Conservation (phyloP, 1,140 invertebrate genomes). For the Metaphire vulgaris region DNA sequence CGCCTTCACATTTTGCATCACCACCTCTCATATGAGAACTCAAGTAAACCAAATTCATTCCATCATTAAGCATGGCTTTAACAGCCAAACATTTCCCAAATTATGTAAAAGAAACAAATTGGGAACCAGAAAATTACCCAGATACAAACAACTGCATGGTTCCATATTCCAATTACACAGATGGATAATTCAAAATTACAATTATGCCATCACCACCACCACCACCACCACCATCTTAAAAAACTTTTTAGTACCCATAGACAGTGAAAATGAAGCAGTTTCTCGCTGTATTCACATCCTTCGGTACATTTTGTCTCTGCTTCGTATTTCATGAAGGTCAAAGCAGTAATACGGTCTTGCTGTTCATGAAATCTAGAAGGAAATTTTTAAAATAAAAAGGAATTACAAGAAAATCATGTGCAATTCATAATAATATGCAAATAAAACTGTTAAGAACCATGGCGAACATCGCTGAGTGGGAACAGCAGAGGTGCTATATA, state of each 20-base stretch:
- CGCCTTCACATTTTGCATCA: no score
- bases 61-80: no score
- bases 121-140: no score
- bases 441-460: not conserved
- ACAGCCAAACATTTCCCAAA: no score
- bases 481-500: not conserved
- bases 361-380: conserved; percentile 77
- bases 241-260: conserved; percentile 57
- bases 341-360: conserved; percentile 74
- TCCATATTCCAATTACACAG: no score
- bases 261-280: conserved; percentile 79
- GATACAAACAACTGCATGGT: no score
- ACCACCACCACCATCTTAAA: no score
- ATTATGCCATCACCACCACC: no score
- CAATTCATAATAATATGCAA: not conserved
- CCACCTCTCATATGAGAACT: no score
- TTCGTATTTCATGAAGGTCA: conserved; percentile 63
- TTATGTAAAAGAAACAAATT: no score
- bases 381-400: conserved; percentile 31
- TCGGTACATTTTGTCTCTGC: conserved; percentile 57
- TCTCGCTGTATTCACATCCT: conserved; percentile 68
- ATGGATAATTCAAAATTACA: no score
- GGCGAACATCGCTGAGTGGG: not conserved
- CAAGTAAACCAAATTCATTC: no score
- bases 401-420: not conserved